Evolutionary conservation across 1,140 invertebrate species (phyloP).

Genomic region (Cepaea nemoralis): DNA sequence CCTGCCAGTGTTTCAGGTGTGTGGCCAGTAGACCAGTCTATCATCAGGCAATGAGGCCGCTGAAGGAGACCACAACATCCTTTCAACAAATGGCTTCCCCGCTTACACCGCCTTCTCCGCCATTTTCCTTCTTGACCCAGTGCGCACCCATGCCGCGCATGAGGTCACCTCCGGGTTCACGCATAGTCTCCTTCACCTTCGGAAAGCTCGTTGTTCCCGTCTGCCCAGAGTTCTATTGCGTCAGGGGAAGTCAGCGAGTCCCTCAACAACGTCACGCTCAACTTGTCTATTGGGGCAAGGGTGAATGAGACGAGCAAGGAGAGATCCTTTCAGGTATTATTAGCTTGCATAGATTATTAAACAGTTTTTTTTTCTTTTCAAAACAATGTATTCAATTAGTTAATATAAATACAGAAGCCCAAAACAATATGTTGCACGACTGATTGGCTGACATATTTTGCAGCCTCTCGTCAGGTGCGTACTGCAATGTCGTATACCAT

Average conservation of each 20-base stretch:
- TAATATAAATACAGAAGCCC: too few species aligned
- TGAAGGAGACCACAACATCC: not conserved
- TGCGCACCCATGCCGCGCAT: not conserved
- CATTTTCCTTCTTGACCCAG: not conserved
- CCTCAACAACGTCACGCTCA: not conserved
- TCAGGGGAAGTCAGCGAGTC: not conserved
- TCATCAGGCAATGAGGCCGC: not conserved
- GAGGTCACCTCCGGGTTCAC: not conserved
- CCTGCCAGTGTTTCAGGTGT: constrained; percentile 41
- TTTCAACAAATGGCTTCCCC: not conserved
- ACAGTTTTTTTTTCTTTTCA: too few species aligned
- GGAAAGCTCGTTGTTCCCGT: not conserved
- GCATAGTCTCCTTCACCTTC: not conserved
- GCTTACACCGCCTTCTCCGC: not conserved
- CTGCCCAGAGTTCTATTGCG: not conserved
- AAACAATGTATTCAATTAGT: too few species aligned
- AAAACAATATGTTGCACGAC: too few species aligned
- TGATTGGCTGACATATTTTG: too few species aligned
- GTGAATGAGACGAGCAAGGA: not conserved
- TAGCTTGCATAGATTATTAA: too few species aligned
- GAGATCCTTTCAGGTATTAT: constrained; percentile 27
- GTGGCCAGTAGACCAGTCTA: not conserved
- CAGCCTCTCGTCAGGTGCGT: too few species aligned
- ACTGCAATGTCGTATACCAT: too few species aligned
- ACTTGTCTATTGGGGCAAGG: not conserved